Conservation (phyloP, 2,113 vertebrate species). For the Corythaixoides concolor region DNA sequence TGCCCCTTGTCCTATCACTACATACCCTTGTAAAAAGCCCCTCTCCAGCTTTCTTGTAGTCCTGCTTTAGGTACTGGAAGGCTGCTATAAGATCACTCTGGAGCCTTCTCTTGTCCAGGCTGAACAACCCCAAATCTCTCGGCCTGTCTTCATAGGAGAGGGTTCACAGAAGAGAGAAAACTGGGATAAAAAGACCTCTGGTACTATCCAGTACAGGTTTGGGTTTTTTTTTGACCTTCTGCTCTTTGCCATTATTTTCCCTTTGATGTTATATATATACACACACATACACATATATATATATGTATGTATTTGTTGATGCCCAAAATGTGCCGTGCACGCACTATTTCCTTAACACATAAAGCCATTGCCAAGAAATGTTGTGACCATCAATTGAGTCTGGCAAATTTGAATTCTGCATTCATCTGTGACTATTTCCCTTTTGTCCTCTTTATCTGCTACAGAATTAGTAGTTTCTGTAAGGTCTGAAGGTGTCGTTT, state of each 20-base stretch:
- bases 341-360: background rate
- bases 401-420: background rate
- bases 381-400: background rate
- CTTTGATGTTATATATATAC: background rate
- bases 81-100: no score
- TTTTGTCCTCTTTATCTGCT: background rate
- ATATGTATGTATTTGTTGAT: background rate
- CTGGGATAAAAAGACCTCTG: background rate
- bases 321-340: background rate
- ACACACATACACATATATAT: no score
- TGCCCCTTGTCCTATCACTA: no score
- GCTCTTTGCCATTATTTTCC: background rate
- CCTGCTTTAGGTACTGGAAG: no score
- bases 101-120: no score
- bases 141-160: no score
- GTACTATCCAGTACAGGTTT: background rate
- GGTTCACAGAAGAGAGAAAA: background rate
- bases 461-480: background rate
- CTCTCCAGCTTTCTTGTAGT: no score
- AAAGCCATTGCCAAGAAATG: background rate
- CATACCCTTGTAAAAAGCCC: no score
- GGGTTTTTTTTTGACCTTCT: background rate
- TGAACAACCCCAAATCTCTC: no score
- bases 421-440: background rate
- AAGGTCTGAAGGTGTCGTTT: background rate